phyloP scores from a whole-genome alignment of 2,113 vertebrate genomes.

The Ptychochromis oligacanthus region DNA sequence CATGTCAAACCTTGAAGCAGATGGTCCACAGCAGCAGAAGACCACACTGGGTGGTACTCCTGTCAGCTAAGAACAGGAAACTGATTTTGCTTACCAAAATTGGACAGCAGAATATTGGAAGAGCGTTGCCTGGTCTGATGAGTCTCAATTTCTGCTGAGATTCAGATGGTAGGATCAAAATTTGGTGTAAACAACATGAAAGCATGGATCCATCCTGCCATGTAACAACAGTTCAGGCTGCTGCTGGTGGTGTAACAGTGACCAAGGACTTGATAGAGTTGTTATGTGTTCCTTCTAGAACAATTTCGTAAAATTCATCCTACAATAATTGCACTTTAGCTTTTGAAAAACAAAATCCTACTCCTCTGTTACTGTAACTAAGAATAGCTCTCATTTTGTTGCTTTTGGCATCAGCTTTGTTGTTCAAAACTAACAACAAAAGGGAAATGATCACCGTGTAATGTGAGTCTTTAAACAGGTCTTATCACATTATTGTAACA shows the following conservation, averaged over 20 bases:
- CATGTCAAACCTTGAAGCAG: not conserved
- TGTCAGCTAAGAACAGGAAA: not conserved
- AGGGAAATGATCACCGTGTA: not conserved
- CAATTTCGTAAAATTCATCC: not conserved
- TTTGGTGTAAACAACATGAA: not conserved
- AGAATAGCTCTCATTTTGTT: not conserved
- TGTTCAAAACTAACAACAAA: not conserved
- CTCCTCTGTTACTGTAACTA: not conserved
- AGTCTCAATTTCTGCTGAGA: not conserved
- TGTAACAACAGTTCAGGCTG: not conserved
- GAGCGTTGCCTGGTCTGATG: not conserved
- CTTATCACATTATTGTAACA: constrained; percentile 20
- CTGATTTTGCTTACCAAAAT: not conserved
- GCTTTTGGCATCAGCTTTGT: not conserved
- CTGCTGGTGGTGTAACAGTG: not conserved
- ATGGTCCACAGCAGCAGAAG: not conserved
- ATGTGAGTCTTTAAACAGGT: not conserved
- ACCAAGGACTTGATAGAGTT: not conserved
- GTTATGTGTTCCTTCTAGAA: not conserved
- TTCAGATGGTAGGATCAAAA: not conserved
- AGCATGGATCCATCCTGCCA: not conserved
- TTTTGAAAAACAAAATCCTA: not conserved
- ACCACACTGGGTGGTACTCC: not conserved
- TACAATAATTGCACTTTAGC: not conserved
- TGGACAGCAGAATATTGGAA: not conserved